Conservation (phyloP, 2,888 invertebrate species). For the Pimpla rufipes region DNA sequence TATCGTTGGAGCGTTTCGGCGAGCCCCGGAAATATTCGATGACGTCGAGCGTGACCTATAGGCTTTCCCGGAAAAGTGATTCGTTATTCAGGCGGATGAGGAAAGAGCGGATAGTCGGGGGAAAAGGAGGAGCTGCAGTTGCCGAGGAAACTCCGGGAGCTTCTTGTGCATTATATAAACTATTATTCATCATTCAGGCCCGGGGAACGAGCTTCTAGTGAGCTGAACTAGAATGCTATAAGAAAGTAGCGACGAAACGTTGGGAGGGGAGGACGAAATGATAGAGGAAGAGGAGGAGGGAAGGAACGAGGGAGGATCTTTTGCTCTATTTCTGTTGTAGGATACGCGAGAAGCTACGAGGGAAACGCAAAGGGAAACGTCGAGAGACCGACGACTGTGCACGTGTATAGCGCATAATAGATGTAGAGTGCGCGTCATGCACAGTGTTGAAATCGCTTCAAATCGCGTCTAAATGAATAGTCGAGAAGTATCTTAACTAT, state of each 20-base stretch:
- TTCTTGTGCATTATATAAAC: constrained; percentile 37
- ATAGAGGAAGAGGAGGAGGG: constrained; percentile 4
- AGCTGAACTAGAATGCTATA: constrained; percentile 36
- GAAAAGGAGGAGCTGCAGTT: constrained; percentile 2
- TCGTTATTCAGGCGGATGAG: constrained; percentile 41
- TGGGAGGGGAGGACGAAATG: background rate
- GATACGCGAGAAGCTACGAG: constrained; percentile 39
- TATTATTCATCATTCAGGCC: constrained; percentile 51
- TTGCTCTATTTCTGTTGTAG: constrained; percentile 17
- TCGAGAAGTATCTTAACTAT: constrained; percentile 14
- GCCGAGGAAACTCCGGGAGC: constrained; percentile 10
- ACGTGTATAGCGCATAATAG: background rate
- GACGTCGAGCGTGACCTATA: constrained; percentile 69
- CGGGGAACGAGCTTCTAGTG: constrained; percentile 41
- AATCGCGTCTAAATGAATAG: constrained; percentile 30
- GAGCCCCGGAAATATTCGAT: background rate
- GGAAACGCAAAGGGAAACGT: constrained; percentile 47
- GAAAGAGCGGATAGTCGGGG: constrained; percentile 33
- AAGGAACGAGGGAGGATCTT: background rate
- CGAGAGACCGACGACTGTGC: constrained; percentile 19
- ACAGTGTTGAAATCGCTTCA: no score
- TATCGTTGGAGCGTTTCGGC: background rate
- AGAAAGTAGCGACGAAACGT: constrained; percentile 13
- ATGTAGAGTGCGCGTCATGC: constrained; percentile 1
- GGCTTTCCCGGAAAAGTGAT: constrained; percentile 68